Base-by-base conservation (phyloP, 2,113 vertebrate genomes). In the Paradisaea rubra region DNA sequence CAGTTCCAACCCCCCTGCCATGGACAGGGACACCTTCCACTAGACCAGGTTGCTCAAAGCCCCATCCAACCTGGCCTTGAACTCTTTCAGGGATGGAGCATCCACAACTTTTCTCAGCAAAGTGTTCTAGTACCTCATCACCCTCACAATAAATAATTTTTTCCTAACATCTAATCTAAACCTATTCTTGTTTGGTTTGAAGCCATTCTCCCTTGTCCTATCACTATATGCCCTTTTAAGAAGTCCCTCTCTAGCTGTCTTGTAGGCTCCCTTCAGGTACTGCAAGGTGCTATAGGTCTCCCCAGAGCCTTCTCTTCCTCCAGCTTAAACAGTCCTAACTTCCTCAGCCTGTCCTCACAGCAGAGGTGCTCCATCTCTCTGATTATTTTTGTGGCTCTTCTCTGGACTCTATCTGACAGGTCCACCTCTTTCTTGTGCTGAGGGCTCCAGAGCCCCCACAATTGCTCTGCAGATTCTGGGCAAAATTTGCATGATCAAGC, bases 1-100 rank as follows among this genome's bases (percentile, higher is more conserved):
- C 79, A 16, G 5, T 63, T 66, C 44, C n/a, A 63, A 13, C 1
- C 0, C 1, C 8, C 3, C 23, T 33, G 18, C 14, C 28, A 23
- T 41, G 14, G 57, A 5, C 13, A 20, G 22, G 22, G 14, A 23
- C 9, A 53, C 10, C 6, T 73, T 79, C 16, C 19, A 25, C 5
- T 25, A 8, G 13, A 22, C 11, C 11, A 23, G 16, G 8, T 23
- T 68, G 13, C 30, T 87, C n/a, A 59, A 18, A 69, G 12, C 6
- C 23, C 25, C 3, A 1, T 59, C 9, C 20, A 59, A 0, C 10
- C 50, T 53, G 39, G 22, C n/a, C 39, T 59, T 66, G 39, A 69
- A 27, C 16, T 25, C n/a, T 81, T 41, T n/a, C 45, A 45, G 20
- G 10, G 23, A 53, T 31, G 23, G 7, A 23, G 9, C 33, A 71